Conservation (phyloP, 2,113 vertebrate genomes). For the Empidonax alnorum region DNA sequence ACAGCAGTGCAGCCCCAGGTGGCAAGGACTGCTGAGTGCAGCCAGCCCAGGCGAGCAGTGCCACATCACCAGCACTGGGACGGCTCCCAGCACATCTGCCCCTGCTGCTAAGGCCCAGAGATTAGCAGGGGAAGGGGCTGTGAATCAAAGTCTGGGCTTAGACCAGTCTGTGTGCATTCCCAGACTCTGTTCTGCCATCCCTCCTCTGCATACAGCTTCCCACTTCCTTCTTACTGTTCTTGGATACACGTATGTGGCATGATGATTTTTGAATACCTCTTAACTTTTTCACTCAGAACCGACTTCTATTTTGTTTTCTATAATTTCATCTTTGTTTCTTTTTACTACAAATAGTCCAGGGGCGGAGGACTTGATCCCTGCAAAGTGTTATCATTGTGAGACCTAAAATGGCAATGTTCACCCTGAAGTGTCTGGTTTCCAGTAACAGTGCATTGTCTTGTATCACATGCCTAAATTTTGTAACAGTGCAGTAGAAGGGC, state of each 20-base stretch:
- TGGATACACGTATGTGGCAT: accelerated
- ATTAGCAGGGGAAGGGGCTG: neutral
- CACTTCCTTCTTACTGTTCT: neutral
- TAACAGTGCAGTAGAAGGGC: neutral
- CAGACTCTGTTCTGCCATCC: neutral
- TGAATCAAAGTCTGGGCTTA: neutral
- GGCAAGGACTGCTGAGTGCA: neutral
- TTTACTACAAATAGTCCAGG: neutral
- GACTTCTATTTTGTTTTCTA: neutral
- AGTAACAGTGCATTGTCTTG: neutral
- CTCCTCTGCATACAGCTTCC: neutral
- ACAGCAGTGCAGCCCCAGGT: neutral
- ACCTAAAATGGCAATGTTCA: neutral
- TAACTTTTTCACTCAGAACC: neutral
- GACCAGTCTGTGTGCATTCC: neutral
- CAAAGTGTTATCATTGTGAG: neutral
- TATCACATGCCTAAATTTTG: neutral
- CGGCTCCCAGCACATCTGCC: neutral
- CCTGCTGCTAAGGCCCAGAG: neutral
- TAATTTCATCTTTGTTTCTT: neutral
- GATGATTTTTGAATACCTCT: neutral
- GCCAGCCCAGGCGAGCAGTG: neutral
- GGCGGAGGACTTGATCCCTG: neutral
- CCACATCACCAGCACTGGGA: accelerated
- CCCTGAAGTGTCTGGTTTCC: neutral